phyloP scores from a whole-genome alignment of 2,797 vertebrate genomes.

The Lerista edwardsae region DNA sequence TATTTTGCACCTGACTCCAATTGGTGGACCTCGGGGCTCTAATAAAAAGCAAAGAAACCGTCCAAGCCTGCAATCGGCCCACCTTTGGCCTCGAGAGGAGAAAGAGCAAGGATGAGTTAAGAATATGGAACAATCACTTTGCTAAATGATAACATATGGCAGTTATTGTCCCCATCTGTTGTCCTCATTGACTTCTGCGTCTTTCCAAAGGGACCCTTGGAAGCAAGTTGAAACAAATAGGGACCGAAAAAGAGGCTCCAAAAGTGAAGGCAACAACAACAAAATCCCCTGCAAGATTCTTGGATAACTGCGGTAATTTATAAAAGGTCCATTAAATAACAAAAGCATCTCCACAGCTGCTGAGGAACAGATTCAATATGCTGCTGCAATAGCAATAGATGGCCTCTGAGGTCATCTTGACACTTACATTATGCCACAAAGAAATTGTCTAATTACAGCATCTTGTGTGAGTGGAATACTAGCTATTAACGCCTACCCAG shows the following conservation, averaged over 20 bases:
- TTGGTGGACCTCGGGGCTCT: neutral
- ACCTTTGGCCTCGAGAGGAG: conserved; percentile 2
- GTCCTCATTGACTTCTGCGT: conserved; percentile 35
- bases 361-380: conserved; percentile 60
- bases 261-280: conserved; percentile 54
- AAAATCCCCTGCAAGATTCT: conserved; percentile 52
- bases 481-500: conserved; percentile 38
- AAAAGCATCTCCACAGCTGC: conserved; percentile 63
- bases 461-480: conserved; percentile 34
- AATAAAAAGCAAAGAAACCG: neutral
- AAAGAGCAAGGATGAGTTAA: neutral
- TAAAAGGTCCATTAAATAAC: conserved; percentile 57
- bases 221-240: conserved; percentile 36
- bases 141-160: conserved; percentile 32
- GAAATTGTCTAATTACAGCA: conserved; percentile 66
- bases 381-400: conserved; percentile 51
- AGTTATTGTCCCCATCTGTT: conserved; percentile 50
- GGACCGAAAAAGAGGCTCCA: neutral
- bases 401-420: conserved; percentile 59
- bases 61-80: conserved; percentile 21
- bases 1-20: too few relatives aligned
- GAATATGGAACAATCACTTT: neutral
- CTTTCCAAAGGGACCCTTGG: conserved; percentile 41
- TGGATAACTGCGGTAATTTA: conserved; percentile 57
- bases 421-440: conserved; percentile 37